Base-by-base conservation (phyloP, 2,113 vertebrate species). In the Pleuronectes platessa region DNA sequence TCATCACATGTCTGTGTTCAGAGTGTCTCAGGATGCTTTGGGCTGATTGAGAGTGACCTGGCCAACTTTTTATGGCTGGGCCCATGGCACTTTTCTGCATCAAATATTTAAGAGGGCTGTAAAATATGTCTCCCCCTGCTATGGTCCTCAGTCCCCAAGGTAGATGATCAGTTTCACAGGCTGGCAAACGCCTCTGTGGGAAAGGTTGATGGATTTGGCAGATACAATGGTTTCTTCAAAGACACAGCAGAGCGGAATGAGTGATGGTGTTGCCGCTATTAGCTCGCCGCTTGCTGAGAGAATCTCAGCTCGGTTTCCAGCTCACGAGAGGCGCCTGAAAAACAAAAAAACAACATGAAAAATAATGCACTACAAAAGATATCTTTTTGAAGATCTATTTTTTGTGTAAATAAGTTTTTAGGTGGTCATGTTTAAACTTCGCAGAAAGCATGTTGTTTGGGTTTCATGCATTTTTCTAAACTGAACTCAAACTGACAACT, bases 151-250 rank as follows among this genome's bases (percentile, higher is more conserved):
- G 76, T 86, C 56, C 89, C 87, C 84, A 72, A 78, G 88, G 91
- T 88, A 86, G 88, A 89, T 89, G 92, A 94, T 93, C 92, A 84
- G 90, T 93, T 94, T 92, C 90, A 83, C 82, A 76, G 87, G 79
- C 86, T 89, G 89, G 82, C 81, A 79, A 90, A 90, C 86, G 87
- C 79, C 88, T 86, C 68, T 72, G 86, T 89, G 84, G 83, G 90
- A 70, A 76, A 75, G 62, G 79, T 78, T 92, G 91, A 93, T 92
- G 88, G 90, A 92, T 94, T 88, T 93, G 88, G 79, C 89, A 89
- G 88, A 92, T 90, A 86, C 81, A 85, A 89, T 76, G 84, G 81
- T 79, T 89, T 87, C 86, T 88, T 91, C 85, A 91, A 93, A 93
- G 90, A 89, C 78, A 89, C 68, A 54, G 70, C 45, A 62, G 61